Conservation (phyloP, 2,113 vertebrate species). For the Chaetorhynchus papuensis region DNA sequence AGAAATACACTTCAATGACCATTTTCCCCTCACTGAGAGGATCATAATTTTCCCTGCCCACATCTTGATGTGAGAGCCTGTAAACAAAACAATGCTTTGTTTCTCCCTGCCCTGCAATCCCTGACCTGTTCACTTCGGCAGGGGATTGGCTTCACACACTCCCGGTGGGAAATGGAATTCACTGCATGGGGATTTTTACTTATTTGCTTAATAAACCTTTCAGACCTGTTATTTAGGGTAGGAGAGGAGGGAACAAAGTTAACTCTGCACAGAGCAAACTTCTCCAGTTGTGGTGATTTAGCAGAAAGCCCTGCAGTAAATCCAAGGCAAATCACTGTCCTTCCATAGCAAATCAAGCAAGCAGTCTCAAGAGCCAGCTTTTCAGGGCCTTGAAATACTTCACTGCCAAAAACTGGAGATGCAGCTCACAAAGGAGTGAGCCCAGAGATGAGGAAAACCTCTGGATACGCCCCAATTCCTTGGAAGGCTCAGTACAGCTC, state of each 20-base stretch:
- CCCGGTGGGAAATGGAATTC: neutral
- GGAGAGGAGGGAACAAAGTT: neutral
- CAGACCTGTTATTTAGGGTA: neutral
- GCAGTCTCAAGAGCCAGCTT: neutral
- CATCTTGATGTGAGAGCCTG: neutral
- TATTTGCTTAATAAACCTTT: slow-evolving; percentile 20
- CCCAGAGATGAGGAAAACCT: neutral
- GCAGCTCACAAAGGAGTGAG: neutral
- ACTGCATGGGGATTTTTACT: neutral
- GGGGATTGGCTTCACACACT: neutral
- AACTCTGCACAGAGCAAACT: neutral
- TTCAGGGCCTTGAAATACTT: neutral
- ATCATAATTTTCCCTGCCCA: neutral
- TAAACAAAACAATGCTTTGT: neutral
- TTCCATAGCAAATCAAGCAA: neutral
- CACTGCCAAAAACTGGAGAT: neutral
- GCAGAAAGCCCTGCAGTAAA: slow-evolving; percentile 14
- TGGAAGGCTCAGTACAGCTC: neutral
- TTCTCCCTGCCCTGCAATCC: neutral
- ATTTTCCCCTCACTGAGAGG: neutral
- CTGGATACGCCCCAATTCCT: rapidly evolving
- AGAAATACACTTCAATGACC: neutral
- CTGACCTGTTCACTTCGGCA: neutral
- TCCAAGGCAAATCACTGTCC: neutral
- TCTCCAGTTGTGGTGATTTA: neutral